Base-by-base conservation (phyloP, 2,113 vertebrate genomes). In the Zeus faber region DNA sequence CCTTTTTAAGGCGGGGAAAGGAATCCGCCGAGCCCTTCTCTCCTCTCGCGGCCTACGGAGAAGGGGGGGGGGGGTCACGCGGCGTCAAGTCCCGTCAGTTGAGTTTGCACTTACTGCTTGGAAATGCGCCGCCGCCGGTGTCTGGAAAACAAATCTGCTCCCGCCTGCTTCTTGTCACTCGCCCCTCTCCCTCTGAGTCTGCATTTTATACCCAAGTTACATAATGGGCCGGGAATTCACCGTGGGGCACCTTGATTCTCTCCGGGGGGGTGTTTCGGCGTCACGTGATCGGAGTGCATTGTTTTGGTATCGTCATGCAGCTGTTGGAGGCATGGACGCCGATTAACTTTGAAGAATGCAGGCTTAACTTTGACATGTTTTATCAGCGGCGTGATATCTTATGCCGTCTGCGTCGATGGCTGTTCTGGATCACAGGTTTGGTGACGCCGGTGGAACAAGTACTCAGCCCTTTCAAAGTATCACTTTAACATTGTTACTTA, bases 171-270 rank as follows among this genome's bases (percentile, higher is more conserved):
- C 58, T 59, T 5, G 10, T 22, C 47, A 37, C 14, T 41, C 56
- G 26, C 18, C 27, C 25, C 25, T 26, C 45, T 21, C 25, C 24
- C 47, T 58, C 40, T 27, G 35, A 24, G 21, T 22, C 2, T 20
- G 47, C 62, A 48, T 66, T 83, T 76, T 82, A 80, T 80, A 72
- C 51, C 24, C 43, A 40, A 43, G 72, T 85, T 81, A 65, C 78
- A 73, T 86, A 85, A 87, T 74, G 43, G 67, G 49, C 25, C 18
- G 55, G 67, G 75, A 78, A 76, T 82, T 60, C 62, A 50, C 24
- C 16, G 43, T 29, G 50, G 74, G 80, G 64, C 67, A 78, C 79
- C 76, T 77, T 80, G 71, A 70, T 62, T 62, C 59, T 59, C 73
- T 81, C 62, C 40, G 40, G 43, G 58, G 56, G 81, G 68, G 68